phyloP scores from a whole-genome alignment of 2,888 invertebrate genomes.

The Arge pagana region DNA sequence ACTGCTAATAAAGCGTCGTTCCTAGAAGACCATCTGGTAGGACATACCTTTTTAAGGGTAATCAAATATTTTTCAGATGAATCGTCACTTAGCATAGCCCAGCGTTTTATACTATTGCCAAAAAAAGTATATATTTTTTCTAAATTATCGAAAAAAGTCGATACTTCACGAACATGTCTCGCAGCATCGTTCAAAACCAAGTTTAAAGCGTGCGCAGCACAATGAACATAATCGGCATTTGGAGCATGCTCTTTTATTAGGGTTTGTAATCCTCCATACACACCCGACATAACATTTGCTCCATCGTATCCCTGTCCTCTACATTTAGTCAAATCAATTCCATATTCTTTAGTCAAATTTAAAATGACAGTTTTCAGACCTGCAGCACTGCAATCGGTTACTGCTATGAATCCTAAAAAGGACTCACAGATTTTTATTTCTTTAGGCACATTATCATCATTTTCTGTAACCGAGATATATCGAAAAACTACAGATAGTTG shows the following conservation, averaged over 20 bases:
- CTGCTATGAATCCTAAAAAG: conserved; percentile 25
- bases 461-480: conserved; percentile 26
- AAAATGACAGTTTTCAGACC: conserved; percentile 18
- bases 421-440: conserved; percentile 25
- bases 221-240: conserved; percentile 28
- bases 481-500: conserved; percentile 33
- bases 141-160: conserved; percentile 29
- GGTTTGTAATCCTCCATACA: background rate
- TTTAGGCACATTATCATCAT: conserved; percentile 21
- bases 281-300: conserved; percentile 41
- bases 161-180: conserved; percentile 25
- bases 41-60: conserved; percentile 41
- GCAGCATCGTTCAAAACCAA: conserved; percentile 23
- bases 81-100: conserved; percentile 38
- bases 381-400: conserved; percentile 18
- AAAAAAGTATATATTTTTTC: conserved; percentile 36
- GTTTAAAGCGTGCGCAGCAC: conserved; percentile 22
- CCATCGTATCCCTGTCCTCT: conserved; percentile 43
- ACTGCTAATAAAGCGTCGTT: too few relatives aligned
- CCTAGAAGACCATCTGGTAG: conserved; percentile 40
- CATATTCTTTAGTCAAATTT: background rate
- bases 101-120: conserved; percentile 38
- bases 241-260: conserved; percentile 21
- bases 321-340: conserved; percentile 21
- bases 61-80: conserved; percentile 31